A percentile compares a stretch with the other conserved stretches of the same genome.
Evolutionary conservation across 1,140 invertebrate genomes (phyloP).

Genomic region (Hyles euphorbiae): DNA sequence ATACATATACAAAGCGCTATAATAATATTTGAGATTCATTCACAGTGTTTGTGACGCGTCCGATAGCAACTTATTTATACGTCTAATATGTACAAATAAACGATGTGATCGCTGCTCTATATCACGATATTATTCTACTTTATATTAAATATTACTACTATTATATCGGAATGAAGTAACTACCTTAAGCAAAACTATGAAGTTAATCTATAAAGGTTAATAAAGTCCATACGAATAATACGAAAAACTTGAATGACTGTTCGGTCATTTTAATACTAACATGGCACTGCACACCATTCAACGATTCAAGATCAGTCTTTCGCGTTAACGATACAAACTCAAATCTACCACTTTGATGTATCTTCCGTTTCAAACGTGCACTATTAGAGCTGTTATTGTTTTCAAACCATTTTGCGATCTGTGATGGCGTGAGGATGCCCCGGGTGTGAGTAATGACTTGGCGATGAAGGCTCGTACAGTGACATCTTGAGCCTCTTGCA

Average conservation of each 20-base stretch:
- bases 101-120: conserved; percentile 26
- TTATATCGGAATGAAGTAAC: conserved; percentile 22
- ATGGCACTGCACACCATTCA: conserved; percentile 69
- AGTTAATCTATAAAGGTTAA: conserved; percentile 28
- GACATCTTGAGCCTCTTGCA: conserved; percentile 95
- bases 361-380: not conserved
- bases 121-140: conserved; percentile 14
- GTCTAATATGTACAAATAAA: conserved; percentile 26
- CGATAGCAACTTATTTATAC: conserved; percentile 31
- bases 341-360: conserved; percentile 4
- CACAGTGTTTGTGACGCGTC: conserved; percentile 37
- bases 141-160: conserved; percentile 19
- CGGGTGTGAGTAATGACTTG: conserved; percentile 66
- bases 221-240: conserved; percentile 42
- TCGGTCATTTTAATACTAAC: conserved; percentile 57
- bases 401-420: conserved; percentile 64
- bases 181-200: conserved; percentile 28
- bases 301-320: conserved; percentile 68
- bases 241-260: conserved; percentile 34
- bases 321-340: conserved; percentile 39
- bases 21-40: conserved; percentile 56
- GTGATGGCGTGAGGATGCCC: conserved; percentile 59
- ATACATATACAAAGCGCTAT: conserved; percentile 42
- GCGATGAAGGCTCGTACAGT: conserved; percentile 79
- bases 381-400: not conserved